Base-by-base conservation (phyloP, 2,888 invertebrate genomes). In the Standfussiana lucernea region DNA sequence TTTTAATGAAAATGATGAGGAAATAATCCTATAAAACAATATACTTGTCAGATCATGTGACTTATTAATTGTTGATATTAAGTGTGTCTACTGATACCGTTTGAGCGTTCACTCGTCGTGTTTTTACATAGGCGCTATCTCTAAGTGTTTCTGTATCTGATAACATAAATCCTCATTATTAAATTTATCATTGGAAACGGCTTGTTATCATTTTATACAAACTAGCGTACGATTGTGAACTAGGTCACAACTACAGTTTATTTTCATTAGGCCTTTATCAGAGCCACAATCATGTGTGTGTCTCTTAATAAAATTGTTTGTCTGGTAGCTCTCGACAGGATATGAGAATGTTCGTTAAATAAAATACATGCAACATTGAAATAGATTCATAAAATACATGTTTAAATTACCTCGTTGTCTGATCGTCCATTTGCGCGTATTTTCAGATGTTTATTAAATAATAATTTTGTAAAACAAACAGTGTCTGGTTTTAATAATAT, bases 171-270 rank as follows among this genome's bases (percentile, higher is more conserved):
- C 89, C 90, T 86, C 75, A 82, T 89, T 77, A 90, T 91, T 90
- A 83, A 89, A 84, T 87, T 92, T 92, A 93, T 92, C 92, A 85
- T 88, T 88, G 76, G 78, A 79, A 87, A 88, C 84, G 87, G 82
- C 64, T 62, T 73, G 72, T 89, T 88, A 89, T 89, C 88, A 61
- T 74, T 86, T 84, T 82, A 79, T 81, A 87, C 82, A 89, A 88
- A 89, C 88, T 89, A 82, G 89, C 86, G 80, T 87, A 80, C 77
- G 88, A 91, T 91, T 91, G 85, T 86, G 82, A 94, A 93, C 89
- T 92, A 86, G 92, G 94, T 92, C 92, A 91, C 79, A 87, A 86
- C 89, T 89, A 77, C 72, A 90, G 86, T 86, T 85, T 84, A 84
- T 85, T 80, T 86, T 80, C 75, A 83, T 86, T 82, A 77, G n/a